Conservation (phyloP, 2,113 vertebrate species). For the Dasyurus viverrinus region DNA sequence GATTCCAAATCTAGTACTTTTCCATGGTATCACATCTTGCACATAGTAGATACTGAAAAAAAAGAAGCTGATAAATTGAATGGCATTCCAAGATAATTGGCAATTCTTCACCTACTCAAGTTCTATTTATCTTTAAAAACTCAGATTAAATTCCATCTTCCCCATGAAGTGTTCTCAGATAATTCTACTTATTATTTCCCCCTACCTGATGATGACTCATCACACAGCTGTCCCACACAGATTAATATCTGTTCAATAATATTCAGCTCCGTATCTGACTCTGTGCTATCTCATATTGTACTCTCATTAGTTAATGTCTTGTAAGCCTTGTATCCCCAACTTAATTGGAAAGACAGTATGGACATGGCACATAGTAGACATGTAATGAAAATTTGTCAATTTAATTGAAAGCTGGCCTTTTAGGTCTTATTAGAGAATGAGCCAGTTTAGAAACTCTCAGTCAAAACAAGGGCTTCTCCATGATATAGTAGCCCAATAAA, state of each 20-base stretch:
- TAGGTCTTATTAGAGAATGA: background rate
- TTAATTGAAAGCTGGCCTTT: background rate
- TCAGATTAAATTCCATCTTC: background rate
- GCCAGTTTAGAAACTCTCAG: background rate
- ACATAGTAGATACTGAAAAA: background rate
- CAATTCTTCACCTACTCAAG: background rate
- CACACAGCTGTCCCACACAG: background rate
- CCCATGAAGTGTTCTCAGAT: background rate
- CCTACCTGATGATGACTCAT: background rate
- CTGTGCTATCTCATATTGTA: background rate
- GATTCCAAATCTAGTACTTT: background rate
- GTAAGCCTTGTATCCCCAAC: background rate
- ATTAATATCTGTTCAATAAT: background rate
- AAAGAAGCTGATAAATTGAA: background rate
- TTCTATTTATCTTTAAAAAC: background rate
- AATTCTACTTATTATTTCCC: background rate
- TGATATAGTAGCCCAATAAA: background rate
- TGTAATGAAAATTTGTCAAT: background rate
- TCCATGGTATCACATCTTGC: background rate
- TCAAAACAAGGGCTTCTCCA: background rate
- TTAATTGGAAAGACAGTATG: background rate
- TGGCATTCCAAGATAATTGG: background rate
- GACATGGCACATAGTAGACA: background rate
- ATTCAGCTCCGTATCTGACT: background rate
- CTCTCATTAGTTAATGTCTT: background rate